A percentile compares a stretch with the other conserved stretches of the same genome.
Conservation (phyloP, 2,888 invertebrate species). For the Meliscaeva auricollis region DNA sequence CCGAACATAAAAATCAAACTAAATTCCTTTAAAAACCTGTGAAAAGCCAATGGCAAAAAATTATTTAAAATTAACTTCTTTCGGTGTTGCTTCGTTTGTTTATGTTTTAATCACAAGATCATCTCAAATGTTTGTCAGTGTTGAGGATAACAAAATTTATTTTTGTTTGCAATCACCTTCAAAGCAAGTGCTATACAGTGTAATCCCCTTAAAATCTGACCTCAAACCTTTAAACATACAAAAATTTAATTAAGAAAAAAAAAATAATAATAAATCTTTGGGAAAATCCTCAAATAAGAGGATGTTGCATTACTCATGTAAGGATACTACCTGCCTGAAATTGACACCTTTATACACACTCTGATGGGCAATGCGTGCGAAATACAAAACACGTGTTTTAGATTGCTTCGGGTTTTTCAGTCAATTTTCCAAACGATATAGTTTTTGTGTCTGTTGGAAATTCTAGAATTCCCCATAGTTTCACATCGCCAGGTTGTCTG, state of each 20-base stretch:
- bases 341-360: slow-evolving; percentile 5
- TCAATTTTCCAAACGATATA: slow-evolving; percentile 57
- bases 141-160: slow-evolving; percentile 29
- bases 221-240: slow-evolving; percentile 56
- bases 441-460: slow-evolving; percentile 59
- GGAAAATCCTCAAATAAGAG: slow-evolving; percentile 51
- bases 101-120: slow-evolving; percentile 70
- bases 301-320: not conserved
- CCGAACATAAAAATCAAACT: not conserved
- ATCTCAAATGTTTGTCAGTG: slow-evolving; percentile 63
- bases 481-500: slow-evolving; percentile 49
- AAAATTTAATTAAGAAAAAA: slow-evolving; percentile 28
- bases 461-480: slow-evolving; percentile 66
- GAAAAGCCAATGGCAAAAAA: slow-evolving; percentile 43
- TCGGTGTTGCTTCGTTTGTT: slow-evolving; percentile 65
- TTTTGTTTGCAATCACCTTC: slow-evolving; percentile 10
- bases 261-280: slow-evolving; percentile 12
- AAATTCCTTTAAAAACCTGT: slow-evolving; percentile 35
- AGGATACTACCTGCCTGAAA: slow-evolving; percentile 12
- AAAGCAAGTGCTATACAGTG: slow-evolving; percentile 58
- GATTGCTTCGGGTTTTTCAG: slow-evolving; percentile 70
- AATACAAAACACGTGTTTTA: slow-evolving; percentile 74
- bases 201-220: slow-evolving; percentile 74
- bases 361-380: slow-evolving; percentile 21
- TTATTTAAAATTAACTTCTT: slow-evolving; percentile 65